phyloP scores from a whole-genome alignment of 2,888 invertebrate species.

The Chloromyia formosa region DNA sequence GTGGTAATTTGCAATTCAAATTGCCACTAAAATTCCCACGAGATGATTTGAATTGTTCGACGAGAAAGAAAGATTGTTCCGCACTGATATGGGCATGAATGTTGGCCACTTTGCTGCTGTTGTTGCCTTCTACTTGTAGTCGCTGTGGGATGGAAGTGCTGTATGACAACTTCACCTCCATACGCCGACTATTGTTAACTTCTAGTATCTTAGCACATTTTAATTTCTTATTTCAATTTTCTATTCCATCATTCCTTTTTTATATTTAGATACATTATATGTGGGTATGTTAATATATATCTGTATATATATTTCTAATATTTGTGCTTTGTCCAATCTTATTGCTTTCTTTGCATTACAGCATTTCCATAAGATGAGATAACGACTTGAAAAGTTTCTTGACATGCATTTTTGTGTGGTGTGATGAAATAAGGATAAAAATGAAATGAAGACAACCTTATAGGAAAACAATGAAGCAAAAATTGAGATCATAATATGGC shows the following conservation, averaged over 20 bases:
- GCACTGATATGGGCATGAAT: constrained; percentile 41
- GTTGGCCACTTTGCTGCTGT: constrained; percentile 11
- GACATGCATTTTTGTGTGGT: constrained; percentile 22
- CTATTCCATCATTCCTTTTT: constrained; percentile 26
- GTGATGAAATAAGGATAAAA: constrained; percentile 24
- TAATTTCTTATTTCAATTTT: constrained; percentile 29
- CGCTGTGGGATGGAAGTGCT: constrained; percentile 40
- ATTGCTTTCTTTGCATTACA: neutral
- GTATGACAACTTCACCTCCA: constrained; percentile 44
- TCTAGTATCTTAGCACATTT: constrained; percentile 26
- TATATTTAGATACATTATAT: neutral
- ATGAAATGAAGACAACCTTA: neutral
- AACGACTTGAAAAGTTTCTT: constrained; percentile 22
- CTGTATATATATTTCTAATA: too few species aligned
- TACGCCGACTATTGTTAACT: constrained; percentile 33
- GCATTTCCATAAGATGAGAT: constrained; percentile 1
- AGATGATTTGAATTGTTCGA: constrained; percentile 49
- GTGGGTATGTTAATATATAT: too few species aligned
- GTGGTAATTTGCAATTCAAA: constrained; percentile 48
- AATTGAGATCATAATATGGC: neutral
- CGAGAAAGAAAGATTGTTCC: constrained; percentile 45
- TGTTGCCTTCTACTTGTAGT: too few species aligned
- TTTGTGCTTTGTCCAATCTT: neutral
- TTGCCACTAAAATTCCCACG: constrained; percentile 48
- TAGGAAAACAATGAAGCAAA: neutral